Evolutionary conservation across 2,797 vertebrate genomes (phyloP), one percentile per base, ranked within the genome.

Genomic region (Gymnodraco acuticeps): DNA sequence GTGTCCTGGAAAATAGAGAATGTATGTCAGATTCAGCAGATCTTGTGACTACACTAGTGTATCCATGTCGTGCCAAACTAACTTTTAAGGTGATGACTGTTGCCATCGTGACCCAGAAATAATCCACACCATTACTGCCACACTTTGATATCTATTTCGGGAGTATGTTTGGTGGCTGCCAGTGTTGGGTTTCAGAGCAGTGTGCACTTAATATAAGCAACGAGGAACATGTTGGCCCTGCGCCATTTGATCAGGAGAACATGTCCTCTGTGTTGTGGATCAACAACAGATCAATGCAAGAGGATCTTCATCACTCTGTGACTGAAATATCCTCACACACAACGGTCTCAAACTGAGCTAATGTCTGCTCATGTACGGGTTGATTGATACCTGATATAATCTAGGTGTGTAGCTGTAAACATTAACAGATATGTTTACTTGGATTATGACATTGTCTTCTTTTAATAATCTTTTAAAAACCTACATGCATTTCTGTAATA

Each of bases 131-230:
- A 46, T 71, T 43, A 23, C 68, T 27, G 53, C 67, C 33, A 20
- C 48, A 53, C 73, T 63, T 58, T 68, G 33, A 79, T 76, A 41
- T 75, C 64, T 84, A 77, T 81, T 79, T 82, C 66, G 23, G 64
- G 68, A 31, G 11, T 48, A 55, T 61, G 52, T 85, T 73, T 58
- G 23, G 3, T 52, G 56, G 23, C 72, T 72, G 65, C 48, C 9
- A 45, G 76, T 51, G 46, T 73, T 42, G 38, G 10, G 69, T 80
- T 76, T 71, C 48, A 5, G 19, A 51, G 51, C 46, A 58, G 17
- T 5, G 20, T 50, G 55, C 31, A 47, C 23, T 59, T 52, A 53
- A 58, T 64, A 48, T 10, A 27, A 59, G 61, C 62, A 47, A 27
- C 41, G 42, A 54, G 64, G 60, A 68, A 55, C 13, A 38, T 38